Percentiles rank a stretch among this genome's conserved stretches.
Conservation (phyloP, 1,140 invertebrate species). For the Drosophila mayri region DNA sequence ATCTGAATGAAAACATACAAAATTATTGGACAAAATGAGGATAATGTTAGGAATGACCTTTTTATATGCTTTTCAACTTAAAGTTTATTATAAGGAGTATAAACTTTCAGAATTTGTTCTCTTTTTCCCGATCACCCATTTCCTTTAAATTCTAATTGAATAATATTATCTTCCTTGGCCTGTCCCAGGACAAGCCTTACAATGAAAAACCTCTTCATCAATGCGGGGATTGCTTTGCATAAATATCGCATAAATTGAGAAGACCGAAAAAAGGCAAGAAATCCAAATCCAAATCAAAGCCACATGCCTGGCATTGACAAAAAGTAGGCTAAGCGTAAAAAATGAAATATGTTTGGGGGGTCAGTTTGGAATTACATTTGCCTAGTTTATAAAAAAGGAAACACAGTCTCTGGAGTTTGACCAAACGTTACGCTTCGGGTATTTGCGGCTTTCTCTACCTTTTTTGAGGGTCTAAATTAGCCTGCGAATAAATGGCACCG, state of each 20-base stretch:
- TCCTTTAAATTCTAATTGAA: slow-evolving; percentile 71
- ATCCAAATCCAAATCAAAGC: slow-evolving; percentile 62
- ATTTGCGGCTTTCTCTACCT: slow-evolving; percentile 44
- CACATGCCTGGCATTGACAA: slow-evolving; percentile 64
- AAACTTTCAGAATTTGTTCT: too few relatives aligned
- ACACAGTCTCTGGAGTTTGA: slow-evolving; percentile 49
- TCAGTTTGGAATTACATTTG: slow-evolving; percentile 63
- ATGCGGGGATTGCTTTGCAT: slow-evolving; percentile 58
- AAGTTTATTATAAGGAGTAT: background rate
- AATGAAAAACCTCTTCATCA: slow-evolving; percentile 49
- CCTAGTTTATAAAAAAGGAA: slow-evolving; percentile 70
- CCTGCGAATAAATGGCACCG: slow-evolving; percentile 44
- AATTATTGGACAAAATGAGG: too few relatives aligned
- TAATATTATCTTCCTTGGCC: slow-evolving; percentile 57
- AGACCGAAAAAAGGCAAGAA: slow-evolving; percentile 33
- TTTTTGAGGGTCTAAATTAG: slow-evolving; percentile 52
- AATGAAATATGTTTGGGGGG: slow-evolving; percentile 71
- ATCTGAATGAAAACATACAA: too few relatives aligned
- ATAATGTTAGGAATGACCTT: too few relatives aligned
- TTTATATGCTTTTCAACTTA: too few relatives aligned
- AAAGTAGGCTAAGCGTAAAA: slow-evolving; percentile 67
- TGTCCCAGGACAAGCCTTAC: slow-evolving; percentile 10
- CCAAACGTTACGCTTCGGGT: slow-evolving; percentile 57
- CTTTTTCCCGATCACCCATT: background rate
- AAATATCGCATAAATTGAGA: slow-evolving; percentile 76